Conservation (phyloP, 2,888 invertebrate species). For the Cephus rjabovi region DNA sequence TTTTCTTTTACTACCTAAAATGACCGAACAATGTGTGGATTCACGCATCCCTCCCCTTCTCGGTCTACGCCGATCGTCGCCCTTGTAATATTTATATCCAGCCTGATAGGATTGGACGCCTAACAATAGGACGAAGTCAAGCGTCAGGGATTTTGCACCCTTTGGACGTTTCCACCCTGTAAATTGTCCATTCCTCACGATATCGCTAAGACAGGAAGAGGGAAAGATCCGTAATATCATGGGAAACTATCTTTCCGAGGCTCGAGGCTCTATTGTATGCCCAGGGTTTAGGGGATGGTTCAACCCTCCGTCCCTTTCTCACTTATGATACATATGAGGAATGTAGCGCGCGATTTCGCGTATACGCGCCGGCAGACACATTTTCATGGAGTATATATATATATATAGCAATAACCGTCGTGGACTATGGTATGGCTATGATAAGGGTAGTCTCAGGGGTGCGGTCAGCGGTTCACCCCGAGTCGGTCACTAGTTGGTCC, state of each 20-base stretch:
- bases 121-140: not conserved
- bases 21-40: no score
- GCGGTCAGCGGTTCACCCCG: constrained; percentile 17
- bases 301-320: not conserved
- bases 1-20: not conserved
- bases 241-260: not conserved
- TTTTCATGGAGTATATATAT: not conserved
- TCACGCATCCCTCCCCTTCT: not conserved
- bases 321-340: not conserved
- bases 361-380: not conserved
- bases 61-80: not conserved
- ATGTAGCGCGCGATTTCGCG: not conserved
- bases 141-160: not conserved
- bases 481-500: constrained; percentile 24
- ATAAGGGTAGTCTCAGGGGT: constrained; percentile 15
- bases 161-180: not conserved
- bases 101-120: not conserved
- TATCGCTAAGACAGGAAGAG: not conserved
- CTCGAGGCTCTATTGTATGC: not conserved
- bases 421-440: constrained; percentile 4
- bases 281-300: not conserved
- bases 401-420: not conserved
- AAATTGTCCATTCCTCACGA: not conserved
- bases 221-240: not conserved
- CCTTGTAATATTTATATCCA: not conserved